Evolutionary conservation across 2,797 vertebrate genomes (phyloP), one percentile per base, ranked within the genome.

Genomic region (Pagetopsis macropterus): DNA sequence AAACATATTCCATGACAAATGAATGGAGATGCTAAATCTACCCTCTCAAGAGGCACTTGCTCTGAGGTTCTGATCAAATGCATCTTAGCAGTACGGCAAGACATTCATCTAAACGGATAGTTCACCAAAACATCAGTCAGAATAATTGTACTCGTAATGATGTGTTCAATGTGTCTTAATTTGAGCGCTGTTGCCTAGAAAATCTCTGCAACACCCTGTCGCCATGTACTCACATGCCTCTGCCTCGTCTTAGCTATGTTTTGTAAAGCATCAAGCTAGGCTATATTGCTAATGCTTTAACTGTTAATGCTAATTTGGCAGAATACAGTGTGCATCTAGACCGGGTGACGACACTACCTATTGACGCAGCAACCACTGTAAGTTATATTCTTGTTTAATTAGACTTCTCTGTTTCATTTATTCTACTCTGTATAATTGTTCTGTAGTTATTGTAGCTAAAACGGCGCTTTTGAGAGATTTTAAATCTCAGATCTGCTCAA

Each of bases 1-100:
- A 69, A 72, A 65, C 11, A 15, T 1, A 15, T 43, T 33, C 27
- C 23, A 61, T 41, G 60, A 70, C 66, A n/a, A 49, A 71, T 41
- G 5, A 64, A 33, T 17, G 48, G 19, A 23, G 52, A 75, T 21
- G 51, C 51, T 41, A 6, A 44, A 31, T 61, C 40, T 12, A 52
- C 33, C 3, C 37, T 50, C 59, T 55, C 33, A 13, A 44, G 46
- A 56, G 9, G 44, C 67, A 19, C 31, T 16, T 69, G 41, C 57
- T 67, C 17, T 58, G 15, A 41, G 44, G 14, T 56, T 44, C 45
- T 44, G 27, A 56, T 46, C 27, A 71, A 65, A 52, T 9, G 21
- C 14, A 41, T 48, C 5, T 31, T 27, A 15, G 17, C 31, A 23
- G 44, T 6, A 4, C 51, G 65, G 61, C 50, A 58, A 58, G 63